Conservation (phyloP, 2,113 vertebrate species). For the Brachyhypopomus occidentalis region DNA sequence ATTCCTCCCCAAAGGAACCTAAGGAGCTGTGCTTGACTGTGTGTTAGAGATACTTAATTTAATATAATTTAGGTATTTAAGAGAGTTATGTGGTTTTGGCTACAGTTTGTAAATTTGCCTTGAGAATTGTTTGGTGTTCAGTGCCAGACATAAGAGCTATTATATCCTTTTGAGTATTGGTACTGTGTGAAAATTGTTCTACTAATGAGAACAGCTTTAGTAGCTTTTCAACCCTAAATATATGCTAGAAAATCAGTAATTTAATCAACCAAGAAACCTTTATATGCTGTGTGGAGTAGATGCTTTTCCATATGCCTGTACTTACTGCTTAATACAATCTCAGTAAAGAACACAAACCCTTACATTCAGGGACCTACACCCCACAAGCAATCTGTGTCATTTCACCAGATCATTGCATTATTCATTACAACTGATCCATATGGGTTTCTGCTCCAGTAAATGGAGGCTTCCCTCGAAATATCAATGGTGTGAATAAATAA, state of each 20-base stretch:
- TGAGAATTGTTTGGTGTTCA: constrained; percentile 19
- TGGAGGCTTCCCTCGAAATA: constrained; percentile 55
- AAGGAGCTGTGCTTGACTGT: neutral
- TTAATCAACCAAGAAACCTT: neutral
- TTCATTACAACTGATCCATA: constrained; percentile 50
- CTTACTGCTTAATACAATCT: neutral
- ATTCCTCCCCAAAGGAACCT: neutral
- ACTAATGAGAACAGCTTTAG: neutral
- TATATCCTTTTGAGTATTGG: constrained; percentile 1
- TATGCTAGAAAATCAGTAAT: neutral
- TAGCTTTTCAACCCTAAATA: neutral
- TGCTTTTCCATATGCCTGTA: neutral
- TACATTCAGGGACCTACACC: neutral
- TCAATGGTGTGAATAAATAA: constrained; percentile 68
- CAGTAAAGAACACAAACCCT: neutral
- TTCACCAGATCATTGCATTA: constrained; percentile 9
- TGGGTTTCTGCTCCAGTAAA: constrained; percentile 46
- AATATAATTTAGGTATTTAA: constrained; percentile 53
- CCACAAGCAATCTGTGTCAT: neutral
- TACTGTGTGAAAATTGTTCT: neutral
- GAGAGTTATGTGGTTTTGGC: constrained; percentile 48
- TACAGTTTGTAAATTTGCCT: constrained; percentile 42
- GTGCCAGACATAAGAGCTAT: constrained; percentile 12
- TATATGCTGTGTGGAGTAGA: neutral
- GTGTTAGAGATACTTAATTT: constrained; percentile 47